These are phyloP conservation scores for Alaudala cheleensis DNA, from an alignment of 2,113 vertebrate species.

Conservation along the genomic window DNA sequence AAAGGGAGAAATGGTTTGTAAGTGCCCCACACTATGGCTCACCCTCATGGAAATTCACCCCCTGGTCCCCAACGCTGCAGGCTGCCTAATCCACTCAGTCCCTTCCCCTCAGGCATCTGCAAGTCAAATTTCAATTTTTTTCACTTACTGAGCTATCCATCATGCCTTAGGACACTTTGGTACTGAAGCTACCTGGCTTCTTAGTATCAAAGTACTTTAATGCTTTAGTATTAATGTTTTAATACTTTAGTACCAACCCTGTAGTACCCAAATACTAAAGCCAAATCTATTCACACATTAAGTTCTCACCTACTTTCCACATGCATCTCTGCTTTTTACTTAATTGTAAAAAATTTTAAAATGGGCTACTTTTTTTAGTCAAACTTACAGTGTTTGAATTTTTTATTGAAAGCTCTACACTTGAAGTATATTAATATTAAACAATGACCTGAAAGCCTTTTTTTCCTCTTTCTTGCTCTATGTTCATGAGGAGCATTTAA, in stretches of 20 bases:
- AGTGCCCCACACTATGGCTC: neutral
- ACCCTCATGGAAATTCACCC: neutral
- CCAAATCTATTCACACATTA: neutral
- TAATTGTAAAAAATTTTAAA: neutral
- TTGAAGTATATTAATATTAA: slow-evolving; percentile 1
- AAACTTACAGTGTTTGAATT: neutral
- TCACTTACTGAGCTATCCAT: neutral
- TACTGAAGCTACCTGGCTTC: neutral
- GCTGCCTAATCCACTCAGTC: neutral
- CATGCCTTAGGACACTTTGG: neutral
- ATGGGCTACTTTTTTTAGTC: neutral
- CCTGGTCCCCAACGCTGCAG: neutral
- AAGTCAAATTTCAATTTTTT: neutral
- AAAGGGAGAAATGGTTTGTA: neutral
- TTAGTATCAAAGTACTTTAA: neutral
- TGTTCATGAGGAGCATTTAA: neutral
- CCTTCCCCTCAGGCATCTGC: neutral
- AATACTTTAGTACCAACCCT: neutral
- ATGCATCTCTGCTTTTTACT: neutral
- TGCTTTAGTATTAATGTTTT: neutral
- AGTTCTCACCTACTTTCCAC: neutral
- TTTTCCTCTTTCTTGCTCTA: neutral
- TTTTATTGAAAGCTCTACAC: neutral
- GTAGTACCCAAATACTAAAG: neutral
- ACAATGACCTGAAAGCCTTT: neutral